Conservation (phyloP, 92 coral and sea anemone species). For the Phenganax subtilis region DNA sequence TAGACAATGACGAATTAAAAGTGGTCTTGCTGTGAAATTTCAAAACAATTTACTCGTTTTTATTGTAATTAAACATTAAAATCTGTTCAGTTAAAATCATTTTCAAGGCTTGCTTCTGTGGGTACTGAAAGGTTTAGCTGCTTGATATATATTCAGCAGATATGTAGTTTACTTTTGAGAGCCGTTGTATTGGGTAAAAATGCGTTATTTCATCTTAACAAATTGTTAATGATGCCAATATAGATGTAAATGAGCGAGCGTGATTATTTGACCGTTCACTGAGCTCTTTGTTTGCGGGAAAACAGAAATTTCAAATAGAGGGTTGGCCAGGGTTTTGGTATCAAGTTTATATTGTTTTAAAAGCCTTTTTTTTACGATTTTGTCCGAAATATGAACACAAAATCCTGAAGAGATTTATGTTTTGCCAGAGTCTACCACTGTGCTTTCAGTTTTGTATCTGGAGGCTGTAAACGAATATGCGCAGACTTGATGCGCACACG, state of each 20-base stretch:
- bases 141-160: neutral
- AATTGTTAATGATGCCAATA: neutral
- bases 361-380: too few species aligned
- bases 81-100: neutral
- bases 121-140: neutral
- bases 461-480: neutral
- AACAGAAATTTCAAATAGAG: neutral
- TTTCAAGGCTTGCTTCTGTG: neutral
- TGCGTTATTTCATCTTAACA: neutral
- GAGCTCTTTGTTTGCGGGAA: neutral
- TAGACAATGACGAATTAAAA: neutral
- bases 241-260: neutral
- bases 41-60: neutral
- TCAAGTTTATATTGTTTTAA: too few species aligned
- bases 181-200: neutral
- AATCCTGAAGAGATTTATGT: too few species aligned
- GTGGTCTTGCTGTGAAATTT: neutral
- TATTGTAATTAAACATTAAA: neutral
- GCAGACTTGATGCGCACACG: conserved; percentile 8
- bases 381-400: too few species aligned
- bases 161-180: neutral
- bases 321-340: too few species aligned
- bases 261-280: neutral
- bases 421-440: too few species aligned
- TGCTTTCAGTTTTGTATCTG: neutral